These are phyloP conservation scores for Micronycteris hirsuta DNA, from an alignment of 2,113 vertebrate species.

Conservation along the genomic window DNA sequence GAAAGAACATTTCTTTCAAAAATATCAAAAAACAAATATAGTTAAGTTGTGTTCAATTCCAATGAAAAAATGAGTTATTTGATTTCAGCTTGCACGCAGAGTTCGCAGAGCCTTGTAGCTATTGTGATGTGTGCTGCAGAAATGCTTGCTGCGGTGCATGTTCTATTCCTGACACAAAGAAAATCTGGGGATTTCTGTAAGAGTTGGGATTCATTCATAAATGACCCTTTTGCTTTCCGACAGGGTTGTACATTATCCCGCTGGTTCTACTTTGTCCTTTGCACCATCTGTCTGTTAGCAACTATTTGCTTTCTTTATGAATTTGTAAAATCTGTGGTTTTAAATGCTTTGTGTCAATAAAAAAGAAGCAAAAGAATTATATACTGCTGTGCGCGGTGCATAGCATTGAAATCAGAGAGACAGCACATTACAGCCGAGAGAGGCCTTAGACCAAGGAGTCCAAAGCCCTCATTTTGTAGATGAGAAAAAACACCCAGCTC, in stretches of 20 bases:
- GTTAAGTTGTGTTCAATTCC: neutral
- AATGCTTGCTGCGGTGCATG: neutral
- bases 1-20: neutral
- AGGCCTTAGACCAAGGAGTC: neutral
- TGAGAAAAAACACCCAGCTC: neutral
- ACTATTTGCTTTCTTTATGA: conserved; percentile 27
- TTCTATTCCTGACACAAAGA: neutral
- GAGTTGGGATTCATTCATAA: neutral
- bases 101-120: neutral
- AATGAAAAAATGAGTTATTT: neutral
- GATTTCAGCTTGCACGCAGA: neutral
- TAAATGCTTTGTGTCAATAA: neutral
- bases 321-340: neutral
- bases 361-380: neutral
- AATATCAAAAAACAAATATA: neutral
- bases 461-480: neutral
- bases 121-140: neutral
- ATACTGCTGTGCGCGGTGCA: neutral
- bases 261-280: neutral
- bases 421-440: neutral
- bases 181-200: neutral
- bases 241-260: neutral
- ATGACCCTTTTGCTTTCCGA: neutral
- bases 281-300: neutral
- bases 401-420: neutral